Evolutionary conservation across 2,113 vertebrate species (phyloP), one percentile per base, ranked within the genome.

Genomic region (Vidua macroura): DNA sequence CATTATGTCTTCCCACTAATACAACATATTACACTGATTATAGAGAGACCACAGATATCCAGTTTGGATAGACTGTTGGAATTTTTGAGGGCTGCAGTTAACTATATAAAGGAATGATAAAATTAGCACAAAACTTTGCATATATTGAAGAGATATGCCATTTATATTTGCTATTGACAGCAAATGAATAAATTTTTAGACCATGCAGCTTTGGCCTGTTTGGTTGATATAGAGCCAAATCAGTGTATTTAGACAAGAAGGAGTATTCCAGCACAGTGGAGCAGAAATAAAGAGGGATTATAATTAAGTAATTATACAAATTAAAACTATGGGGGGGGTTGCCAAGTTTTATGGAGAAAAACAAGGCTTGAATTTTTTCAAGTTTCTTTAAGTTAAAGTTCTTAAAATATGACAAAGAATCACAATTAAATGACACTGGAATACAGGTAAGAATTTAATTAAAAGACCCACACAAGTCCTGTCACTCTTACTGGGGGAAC

Each of bases 41-140:
- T 33, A 74, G 0, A 37, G 31, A 49, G 7, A 52, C 17, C 22
- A 37, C 8, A 53, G 14, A 43, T 33, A 35, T 0, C 3, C 27
- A 75, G 30, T 69, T 76, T 86, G 41, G 25, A 64, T 7, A 80
- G 21, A 62, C 11, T 12, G 17, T 9, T 22, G 11, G 37, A 56
- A 74, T 41, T 91, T 86, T 58, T 86, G 49, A 81, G 23, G 59
- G 14, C 25, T 76, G 35, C 27, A 76, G 31, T 52, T 48, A 91
- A n/a, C 33, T 69, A 48, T 6, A 51, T 13, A 51, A 76, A 88
- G 14, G 13, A 91, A 76, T 17, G 4, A 74, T 41, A 58, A 70
- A 53, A 23, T 66, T 8, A 41, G 24, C 46, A 82, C 43, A 56
- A 46, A 84, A 41, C 7, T 15, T 66, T 9, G 11, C 18, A n/a